Percentiles rank a stretch among this genome's conserved stretches.
phyloP scores from a whole-genome alignment of 2,888 invertebrate genomes.

The Eumacrocentrus americanus region DNA sequence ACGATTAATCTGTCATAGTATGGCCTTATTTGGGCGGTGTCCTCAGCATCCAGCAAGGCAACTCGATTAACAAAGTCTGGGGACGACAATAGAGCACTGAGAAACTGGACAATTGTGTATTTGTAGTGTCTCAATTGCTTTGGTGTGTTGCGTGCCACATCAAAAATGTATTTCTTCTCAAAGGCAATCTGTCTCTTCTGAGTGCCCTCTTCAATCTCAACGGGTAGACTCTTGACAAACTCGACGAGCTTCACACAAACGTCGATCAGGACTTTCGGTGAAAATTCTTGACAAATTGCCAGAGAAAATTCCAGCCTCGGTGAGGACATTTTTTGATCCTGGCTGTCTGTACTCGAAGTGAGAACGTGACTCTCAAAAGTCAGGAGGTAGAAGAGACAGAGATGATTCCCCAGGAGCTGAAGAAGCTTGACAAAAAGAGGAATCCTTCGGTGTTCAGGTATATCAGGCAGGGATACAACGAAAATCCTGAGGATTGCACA shows the following conservation, averaged over 20 bases:
- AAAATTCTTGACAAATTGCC: slow-evolving; percentile 71
- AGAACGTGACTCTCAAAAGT: slow-evolving; percentile 74
- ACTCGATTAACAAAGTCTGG: slow-evolving; percentile 73
- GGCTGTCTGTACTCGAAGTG: slow-evolving; percentile 11
- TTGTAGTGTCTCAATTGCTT: slow-evolving; percentile 86
- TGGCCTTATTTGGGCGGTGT: slow-evolving; percentile 65
- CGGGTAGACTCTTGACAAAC: slow-evolving; percentile 72
- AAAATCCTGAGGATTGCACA: slow-evolving; percentile 84
- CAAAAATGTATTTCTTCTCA: slow-evolving; percentile 65
- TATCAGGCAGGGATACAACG: slow-evolving; percentile 87
- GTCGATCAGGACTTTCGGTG: slow-evolving; percentile 68
- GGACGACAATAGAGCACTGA: slow-evolving; percentile 73
- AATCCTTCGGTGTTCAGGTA: slow-evolving; percentile 88
- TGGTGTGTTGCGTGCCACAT: slow-evolving; percentile 69
- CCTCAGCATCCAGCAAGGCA: slow-evolving; percentile 63
- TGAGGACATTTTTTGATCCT: slow-evolving; percentile 41
- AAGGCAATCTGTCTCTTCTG: slow-evolving; percentile 36
- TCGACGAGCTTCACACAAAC: slow-evolving; percentile 72
- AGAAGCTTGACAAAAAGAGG: slow-evolving; percentile 82
- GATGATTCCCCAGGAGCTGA: slow-evolving; percentile 72
- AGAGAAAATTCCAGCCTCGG: slow-evolving; percentile 70
- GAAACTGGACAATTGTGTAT: slow-evolving; percentile 77
- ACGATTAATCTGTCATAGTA: slow-evolving; percentile 75
- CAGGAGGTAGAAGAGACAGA: slow-evolving; percentile 76
- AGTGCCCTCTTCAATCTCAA: slow-evolving; percentile 66